Conservation (phyloP, 2,888 invertebrate genomes). For the Helleia helle region DNA sequence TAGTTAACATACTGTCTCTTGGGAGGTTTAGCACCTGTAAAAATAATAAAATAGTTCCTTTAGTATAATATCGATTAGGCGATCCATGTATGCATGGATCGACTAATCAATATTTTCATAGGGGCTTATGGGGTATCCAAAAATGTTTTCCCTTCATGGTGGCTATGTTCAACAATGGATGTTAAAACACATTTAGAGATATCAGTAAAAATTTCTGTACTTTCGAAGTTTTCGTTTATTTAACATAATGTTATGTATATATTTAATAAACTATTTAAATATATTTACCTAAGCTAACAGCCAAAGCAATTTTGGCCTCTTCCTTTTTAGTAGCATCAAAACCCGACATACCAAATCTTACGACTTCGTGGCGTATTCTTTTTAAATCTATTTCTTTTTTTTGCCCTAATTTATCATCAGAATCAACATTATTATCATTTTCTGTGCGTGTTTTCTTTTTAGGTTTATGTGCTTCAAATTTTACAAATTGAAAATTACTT, state of each 20-base stretch:
- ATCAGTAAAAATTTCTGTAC: no score
- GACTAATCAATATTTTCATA: no score
- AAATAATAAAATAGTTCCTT: no score
- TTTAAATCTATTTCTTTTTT: conserved; percentile 80
- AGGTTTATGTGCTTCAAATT: conserved; percentile 67
- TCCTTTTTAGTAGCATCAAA: conserved; percentile 80
- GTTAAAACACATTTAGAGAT: no score
- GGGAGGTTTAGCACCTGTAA: conserved; percentile 82
- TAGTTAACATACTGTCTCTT: conserved; percentile 81
- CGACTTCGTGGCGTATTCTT: conserved; percentile 84
- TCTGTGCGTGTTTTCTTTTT: conserved; percentile 42
- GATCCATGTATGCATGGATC: no score
- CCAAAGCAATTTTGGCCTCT: conserved; percentile 84
- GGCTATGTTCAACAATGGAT: no score
- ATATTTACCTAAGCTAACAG: conserved; percentile 81
- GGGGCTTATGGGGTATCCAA: no score
- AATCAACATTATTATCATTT: conserved; percentile 22
- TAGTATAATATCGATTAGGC: no score
- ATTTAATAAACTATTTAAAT: no score
- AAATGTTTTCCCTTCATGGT: no score
- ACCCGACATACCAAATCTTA: conserved; percentile 88
- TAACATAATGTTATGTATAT: no score
- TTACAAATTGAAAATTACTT: conserved; percentile 58
- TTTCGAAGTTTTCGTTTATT: no score
- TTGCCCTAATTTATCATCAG: conserved; percentile 21